Evolutionary conservation across 2,113 vertebrate genomes (phyloP), one percentile per base, ranked within the genome.

Genomic region (Phyllostomus hastatus): DNA sequence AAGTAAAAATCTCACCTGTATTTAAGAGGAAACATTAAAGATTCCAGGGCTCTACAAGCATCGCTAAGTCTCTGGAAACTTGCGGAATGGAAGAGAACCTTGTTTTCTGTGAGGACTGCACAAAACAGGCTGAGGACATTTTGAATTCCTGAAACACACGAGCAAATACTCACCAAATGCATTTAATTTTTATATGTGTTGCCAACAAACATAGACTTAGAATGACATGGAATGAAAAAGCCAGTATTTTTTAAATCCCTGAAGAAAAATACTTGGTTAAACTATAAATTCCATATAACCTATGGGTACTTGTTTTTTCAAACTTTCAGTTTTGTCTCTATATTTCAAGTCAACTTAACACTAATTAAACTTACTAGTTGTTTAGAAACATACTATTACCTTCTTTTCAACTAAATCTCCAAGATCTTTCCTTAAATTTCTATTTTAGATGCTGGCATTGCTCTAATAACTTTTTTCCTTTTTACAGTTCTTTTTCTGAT

Each of bases 61-160:
- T 99, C 99, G 54, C 99, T 99, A 17, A 99, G 99, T 97, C 99
- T 98, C 98, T 99, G 99, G 98, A 99, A 99, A 98, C 99, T 99
- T 97, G 99, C 99, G 70, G 99, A 99, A 98, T 99, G 99, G 98
- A 99, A 99, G 81, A 99, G 98, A 98, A 99, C 99, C 94, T 99
- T 99, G 97, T 99, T 99, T 98, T 99, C 99, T 19, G 99, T 99
- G 97, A 99, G 99, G 96, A 99, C 99, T 0, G 99, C 99, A 98
- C 99, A 99, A 96, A 99, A 99, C 61, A 99, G 98, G 98, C 99
- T 99, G 76, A 99, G 99, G 70, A 99, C 99, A 91, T 99, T 99
- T 98, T 99, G 99, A 98, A 99, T 99, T 97, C 99, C 99, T 99
- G 97, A 98, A 98, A 83, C 95, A 97, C 76, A 92, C 97, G 14